Conservation (phyloP, 2,888 invertebrate species). For the Hemithea aestivaria region DNA sequence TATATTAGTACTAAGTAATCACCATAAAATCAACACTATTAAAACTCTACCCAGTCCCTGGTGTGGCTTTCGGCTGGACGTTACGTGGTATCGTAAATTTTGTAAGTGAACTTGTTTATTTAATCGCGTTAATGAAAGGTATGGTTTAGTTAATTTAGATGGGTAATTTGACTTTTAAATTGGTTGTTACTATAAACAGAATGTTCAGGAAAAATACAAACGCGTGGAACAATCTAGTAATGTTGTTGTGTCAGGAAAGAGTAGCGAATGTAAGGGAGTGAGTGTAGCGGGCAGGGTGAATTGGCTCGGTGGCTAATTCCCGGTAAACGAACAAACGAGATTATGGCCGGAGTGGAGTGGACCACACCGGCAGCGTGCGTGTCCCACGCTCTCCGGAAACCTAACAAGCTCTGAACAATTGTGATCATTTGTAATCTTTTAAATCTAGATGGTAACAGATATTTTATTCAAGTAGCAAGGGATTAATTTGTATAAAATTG, state of each 20-base stretch:
- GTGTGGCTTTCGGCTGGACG: slow-evolving; percentile 17
- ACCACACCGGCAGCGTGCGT: no score
- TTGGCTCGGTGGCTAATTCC: slow-evolving; percentile 52
- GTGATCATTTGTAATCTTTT: slow-evolving; percentile 2
- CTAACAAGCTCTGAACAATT: slow-evolving; percentile 1
- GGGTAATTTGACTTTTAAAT: background rate
- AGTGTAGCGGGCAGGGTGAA: slow-evolving; percentile 16
- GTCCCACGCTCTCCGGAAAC: slow-evolving; percentile 7
- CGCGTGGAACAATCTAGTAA: background rate
- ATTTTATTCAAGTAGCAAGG: no score
- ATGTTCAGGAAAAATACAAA: background rate
- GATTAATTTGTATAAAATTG: no score
- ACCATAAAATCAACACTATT: slow-evolving; percentile 53
- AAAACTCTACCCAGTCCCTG: slow-evolving; percentile 24
- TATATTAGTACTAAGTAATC: slow-evolving; percentile 59
- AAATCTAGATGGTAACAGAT: no score
- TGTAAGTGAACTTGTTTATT: slow-evolving; percentile 21
- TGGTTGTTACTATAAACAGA: no score
- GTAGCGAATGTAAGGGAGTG: background rate
- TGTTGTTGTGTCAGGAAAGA: no score
- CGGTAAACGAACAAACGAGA: slow-evolving; percentile 58
- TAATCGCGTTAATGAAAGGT: slow-evolving; percentile 18
- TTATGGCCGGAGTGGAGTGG: slow-evolving; percentile 31
- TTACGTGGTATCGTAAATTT: slow-evolving; percentile 20
- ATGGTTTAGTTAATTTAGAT: slow-evolving; percentile 12